phyloP scores from a whole-genome alignment of 35 echinoderm and acorn worm genomes.

The Ophioderma brevispina region DNA sequence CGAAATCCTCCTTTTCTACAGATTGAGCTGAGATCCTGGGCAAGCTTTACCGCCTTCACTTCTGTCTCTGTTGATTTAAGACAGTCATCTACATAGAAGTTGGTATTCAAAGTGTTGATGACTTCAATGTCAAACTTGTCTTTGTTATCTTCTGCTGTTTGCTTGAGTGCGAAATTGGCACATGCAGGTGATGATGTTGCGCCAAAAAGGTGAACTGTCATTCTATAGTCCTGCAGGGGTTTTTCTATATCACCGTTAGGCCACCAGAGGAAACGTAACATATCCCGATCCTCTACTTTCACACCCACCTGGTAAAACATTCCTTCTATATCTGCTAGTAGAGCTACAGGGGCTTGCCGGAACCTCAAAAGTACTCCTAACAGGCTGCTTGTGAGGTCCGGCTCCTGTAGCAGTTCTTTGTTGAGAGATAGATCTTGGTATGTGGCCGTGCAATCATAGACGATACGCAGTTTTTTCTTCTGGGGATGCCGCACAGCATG shows the following conservation, averaged over 20 bases:
- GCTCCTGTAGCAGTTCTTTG: conserved; percentile 58
- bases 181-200: conserved; percentile 18
- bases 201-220: conserved; percentile 24
- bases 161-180: neutral
- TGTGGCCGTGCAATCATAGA: conserved; percentile 68
- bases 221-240: neutral
- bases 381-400: conserved; percentile 68
- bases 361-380: conserved; percentile 63
- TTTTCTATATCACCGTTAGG: conserved; percentile 25
- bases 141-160: neutral
- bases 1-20: neutral
- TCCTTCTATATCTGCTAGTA: conserved; percentile 60
- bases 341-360: conserved; percentile 53
- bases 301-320: conserved; percentile 81
- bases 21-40: neutral
- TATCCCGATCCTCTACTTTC: conserved; percentile 33
- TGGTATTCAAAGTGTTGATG: neutral
- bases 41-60: neutral
- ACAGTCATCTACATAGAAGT: conserved; percentile 28
- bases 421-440: conserved; percentile 66
- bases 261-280: conserved; percentile 75
- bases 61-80: neutral
- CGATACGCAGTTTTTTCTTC: conserved; percentile 57
- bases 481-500: conserved; percentile 62
- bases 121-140: neutral